A percentile compares a stretch with the other conserved stretches of the same genome.
These are phyloP conservation scores for Drosophila affinis DNA, from an alignment of 2,888 invertebrate species.

Conservation along the genomic window DNA sequence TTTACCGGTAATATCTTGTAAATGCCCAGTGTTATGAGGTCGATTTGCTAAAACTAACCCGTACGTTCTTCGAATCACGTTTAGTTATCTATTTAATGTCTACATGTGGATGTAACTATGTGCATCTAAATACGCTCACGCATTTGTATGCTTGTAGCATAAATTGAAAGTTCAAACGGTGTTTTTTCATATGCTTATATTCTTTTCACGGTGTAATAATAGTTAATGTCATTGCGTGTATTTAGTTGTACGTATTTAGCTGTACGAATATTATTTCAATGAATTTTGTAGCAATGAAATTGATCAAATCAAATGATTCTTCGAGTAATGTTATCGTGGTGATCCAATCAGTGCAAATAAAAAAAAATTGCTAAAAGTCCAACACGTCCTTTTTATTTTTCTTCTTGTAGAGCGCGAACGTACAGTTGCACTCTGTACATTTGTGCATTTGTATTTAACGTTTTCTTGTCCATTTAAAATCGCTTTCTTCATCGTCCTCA, in stretches of 20 bases:
- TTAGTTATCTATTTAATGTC: background rate
- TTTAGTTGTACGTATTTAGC: slow-evolving; percentile 1
- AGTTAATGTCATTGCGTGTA: background rate
- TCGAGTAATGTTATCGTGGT: background rate
- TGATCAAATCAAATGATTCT: background rate
- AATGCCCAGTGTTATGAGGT: background rate
- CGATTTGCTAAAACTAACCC: background rate
- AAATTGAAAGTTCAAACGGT: background rate
- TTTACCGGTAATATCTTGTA: slow-evolving; percentile 19
- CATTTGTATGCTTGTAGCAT: slow-evolving; percentile 30
- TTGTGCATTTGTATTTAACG: background rate
- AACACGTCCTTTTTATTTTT: background rate
- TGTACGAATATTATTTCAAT: background rate
- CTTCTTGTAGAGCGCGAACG: background rate
- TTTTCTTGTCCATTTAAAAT: background rate
- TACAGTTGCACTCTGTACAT: background rate
- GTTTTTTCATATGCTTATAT: background rate
- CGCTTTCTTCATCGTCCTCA: background rate
- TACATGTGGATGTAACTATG: slow-evolving; percentile 28
- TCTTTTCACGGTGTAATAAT: background rate
- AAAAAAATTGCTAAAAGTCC: background rate
- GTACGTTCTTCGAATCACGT: background rate
- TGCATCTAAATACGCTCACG: slow-evolving; percentile 36
- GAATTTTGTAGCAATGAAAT: background rate
- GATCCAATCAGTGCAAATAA: background rate